These are phyloP conservation scores for Molossus alvarezi DNA, from an alignment of 2,797 vertebrate species.

Conservation along the genomic window DNA sequence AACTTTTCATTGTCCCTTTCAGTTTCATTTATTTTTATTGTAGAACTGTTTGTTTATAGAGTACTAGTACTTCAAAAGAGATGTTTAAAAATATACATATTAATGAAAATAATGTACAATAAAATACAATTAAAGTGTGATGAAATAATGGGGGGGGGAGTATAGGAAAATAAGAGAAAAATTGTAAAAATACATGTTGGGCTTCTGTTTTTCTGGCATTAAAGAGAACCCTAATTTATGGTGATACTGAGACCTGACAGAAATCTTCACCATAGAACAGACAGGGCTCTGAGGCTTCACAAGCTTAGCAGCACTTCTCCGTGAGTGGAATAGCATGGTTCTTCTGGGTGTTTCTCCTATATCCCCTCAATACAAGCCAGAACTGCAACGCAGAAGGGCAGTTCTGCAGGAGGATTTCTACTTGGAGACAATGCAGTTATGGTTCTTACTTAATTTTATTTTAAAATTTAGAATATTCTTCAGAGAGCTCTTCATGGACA, in stretches of 20 bases:
- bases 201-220: background rate
- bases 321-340: background rate
- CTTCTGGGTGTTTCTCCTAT: background rate
- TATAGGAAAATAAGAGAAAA: background rate
- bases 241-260: background rate
- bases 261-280: background rate
- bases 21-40: constrained; percentile 42
- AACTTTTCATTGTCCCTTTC: background rate
- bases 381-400: background rate
- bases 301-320: background rate
- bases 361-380: background rate
- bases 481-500: background rate
- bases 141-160: background rate
- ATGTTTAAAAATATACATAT: background rate
- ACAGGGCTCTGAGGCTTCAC: background rate
- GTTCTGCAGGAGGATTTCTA: background rate
- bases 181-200: background rate
- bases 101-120: background rate
- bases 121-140: constrained; percentile 45
- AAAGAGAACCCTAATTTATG: background rate
- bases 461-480: constrained; percentile 22
- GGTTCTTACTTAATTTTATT: constrained; percentile 23
- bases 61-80: background rate
- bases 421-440: background rate
- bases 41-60: background rate